phyloP scores from a whole-genome alignment of 2,888 invertebrate genomes.

The Limenitis arthemis region DNA sequence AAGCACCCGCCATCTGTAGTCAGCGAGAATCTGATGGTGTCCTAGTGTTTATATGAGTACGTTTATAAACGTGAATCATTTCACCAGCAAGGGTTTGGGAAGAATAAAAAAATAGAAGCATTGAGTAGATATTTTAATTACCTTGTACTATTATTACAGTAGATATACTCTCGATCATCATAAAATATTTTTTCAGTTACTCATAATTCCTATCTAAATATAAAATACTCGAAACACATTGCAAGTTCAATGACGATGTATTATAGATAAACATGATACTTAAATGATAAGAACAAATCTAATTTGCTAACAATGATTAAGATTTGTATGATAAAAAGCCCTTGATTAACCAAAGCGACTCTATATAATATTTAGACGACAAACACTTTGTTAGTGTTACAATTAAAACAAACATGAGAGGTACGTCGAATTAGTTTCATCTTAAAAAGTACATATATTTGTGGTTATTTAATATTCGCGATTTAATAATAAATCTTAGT shows the following conservation, averaged over 20 bases:
- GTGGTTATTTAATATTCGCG: neutral
- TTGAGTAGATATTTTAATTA: no score
- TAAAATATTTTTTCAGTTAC: no score
- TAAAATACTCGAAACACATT: no score
- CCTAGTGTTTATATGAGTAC: no score
- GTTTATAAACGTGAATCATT: no score
- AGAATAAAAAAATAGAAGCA: no score
- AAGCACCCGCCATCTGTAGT: no score
- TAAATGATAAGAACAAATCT: conserved; percentile 5
- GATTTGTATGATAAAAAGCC: conserved; percentile 14
- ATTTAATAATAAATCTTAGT: neutral
- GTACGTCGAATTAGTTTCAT: conserved; percentile 7
- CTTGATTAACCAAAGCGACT: conserved; percentile 7
- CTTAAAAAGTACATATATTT: neutral
- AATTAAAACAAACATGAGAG: conserved; percentile 23
- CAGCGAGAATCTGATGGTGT: no score
- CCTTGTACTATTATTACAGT: no score
- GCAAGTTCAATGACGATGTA: neutral
- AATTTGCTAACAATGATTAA: conserved; percentile 6
- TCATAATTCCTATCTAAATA: no score
- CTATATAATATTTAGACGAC: conserved; percentile 12
- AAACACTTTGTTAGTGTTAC: conserved; percentile 1
- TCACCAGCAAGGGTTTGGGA: no score
- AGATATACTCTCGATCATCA: no score
- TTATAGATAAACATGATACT: conserved; percentile 14